Percentiles rank a stretch among this genome's conserved stretches.
These are phyloP conservation scores for Myopa testacea DNA, from an alignment of 2,888 invertebrate genomes.

Conservation along the genomic window DNA sequence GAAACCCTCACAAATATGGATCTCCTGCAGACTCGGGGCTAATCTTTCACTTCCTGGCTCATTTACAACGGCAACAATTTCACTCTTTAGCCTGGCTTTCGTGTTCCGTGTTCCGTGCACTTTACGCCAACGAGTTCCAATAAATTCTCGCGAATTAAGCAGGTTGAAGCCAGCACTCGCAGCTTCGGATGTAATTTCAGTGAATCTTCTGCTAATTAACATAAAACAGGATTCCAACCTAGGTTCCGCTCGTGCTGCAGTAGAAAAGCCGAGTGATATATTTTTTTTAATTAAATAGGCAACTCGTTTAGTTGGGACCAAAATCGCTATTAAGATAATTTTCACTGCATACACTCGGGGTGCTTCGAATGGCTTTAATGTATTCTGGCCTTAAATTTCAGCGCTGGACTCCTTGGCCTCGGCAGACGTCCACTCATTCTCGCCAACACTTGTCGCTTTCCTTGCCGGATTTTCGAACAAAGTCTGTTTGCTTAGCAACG, in stretches of 20 bases:
- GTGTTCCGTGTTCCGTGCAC: not conserved
- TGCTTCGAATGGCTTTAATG: not conserved
- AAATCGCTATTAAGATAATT: constrained; percentile 63
- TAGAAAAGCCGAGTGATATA: not conserved
- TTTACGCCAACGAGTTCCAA: not conserved
- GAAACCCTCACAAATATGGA: no score
- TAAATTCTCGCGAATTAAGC: constrained; percentile 27
- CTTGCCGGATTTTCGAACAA: constrained; percentile 20
- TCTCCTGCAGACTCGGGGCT: no score
- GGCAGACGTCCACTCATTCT: not conserved
- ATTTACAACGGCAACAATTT: not conserved
- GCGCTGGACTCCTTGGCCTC: not conserved
- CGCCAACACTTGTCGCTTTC: constrained; percentile 38
- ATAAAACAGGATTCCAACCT: constrained; percentile 28
- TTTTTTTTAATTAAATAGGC: constrained; percentile 52
- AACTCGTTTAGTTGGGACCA: constrained; percentile 46
- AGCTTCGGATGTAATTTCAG: constrained; percentile 15
- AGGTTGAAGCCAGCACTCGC: not conserved
- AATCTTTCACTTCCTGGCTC: not conserved
- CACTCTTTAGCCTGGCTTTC: not conserved
- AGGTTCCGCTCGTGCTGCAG: not conserved
- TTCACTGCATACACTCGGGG: constrained; percentile 46
- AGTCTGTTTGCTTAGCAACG: constrained; percentile 33
- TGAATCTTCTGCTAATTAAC: constrained; percentile 36
- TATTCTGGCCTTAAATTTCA: not conserved